A percentile compares a stretch with the other conserved stretches of the same genome.
Evolutionary conservation across 2,797 vertebrate genomes (phyloP).

Genomic region (Acipenser oxyrinchus): DNA sequence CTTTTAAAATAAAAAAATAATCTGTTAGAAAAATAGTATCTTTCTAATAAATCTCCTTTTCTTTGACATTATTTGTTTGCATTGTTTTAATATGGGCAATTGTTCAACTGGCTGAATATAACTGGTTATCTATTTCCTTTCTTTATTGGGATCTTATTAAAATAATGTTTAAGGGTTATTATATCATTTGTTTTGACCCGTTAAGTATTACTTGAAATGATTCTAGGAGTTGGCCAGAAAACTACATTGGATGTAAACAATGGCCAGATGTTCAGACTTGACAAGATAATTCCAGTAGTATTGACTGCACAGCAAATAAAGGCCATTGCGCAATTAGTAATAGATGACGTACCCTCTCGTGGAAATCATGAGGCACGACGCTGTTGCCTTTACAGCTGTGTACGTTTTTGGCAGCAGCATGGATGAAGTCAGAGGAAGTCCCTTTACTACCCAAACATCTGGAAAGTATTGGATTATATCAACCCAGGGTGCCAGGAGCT

Average conservation of each 20-base stretch:
- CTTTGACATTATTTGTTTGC: too few species aligned
- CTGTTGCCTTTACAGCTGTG: slow-evolving; percentile 13
- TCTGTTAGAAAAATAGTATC: too few species aligned
- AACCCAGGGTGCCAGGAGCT: slow-evolving; percentile 52
- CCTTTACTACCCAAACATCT: slow-evolving; percentile 55
- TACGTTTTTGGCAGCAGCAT: slow-evolving; percentile 15
- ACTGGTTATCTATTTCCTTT: too few species aligned
- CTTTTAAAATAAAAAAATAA: too few species aligned
- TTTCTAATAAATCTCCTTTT: too few species aligned
- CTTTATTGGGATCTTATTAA: background rate
- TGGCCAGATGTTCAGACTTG: slow-evolving; percentile 18
- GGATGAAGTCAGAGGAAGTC: slow-evolving; percentile 43
- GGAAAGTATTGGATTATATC: slow-evolving; percentile 43
- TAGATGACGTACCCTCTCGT: slow-evolving; percentile 13
- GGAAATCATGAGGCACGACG: slow-evolving; percentile 13
- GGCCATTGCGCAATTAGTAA: slow-evolving; percentile 9
- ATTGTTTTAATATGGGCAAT: too few species aligned
- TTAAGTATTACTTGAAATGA: slow-evolving; percentile 18
- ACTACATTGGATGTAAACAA: slow-evolving; percentile 19
- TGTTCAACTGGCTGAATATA: too few species aligned
- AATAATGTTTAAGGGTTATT: slow-evolving; percentile 17
- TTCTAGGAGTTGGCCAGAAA: slow-evolving; percentile 11
- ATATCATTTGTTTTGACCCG: slow-evolving; percentile 28
- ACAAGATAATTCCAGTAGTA: slow-evolving; percentile 25
- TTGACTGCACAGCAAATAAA: slow-evolving; percentile 9